phyloP scores from a whole-genome alignment of 2,113 vertebrate genomes.

The Phalacrocorax aristotelis region DNA sequence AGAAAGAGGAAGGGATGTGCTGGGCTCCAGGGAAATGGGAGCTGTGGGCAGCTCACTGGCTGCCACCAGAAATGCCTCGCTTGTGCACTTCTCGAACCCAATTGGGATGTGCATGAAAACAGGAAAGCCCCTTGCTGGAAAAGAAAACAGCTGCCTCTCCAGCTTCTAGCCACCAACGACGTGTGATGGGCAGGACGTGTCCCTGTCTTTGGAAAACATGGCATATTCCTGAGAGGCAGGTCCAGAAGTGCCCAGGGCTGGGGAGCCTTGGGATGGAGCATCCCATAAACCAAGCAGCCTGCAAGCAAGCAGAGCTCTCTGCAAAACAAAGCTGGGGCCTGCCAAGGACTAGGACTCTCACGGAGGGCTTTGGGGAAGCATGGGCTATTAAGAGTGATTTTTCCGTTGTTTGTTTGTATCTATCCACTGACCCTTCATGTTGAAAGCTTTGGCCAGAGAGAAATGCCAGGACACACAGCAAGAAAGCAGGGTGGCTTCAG shows the following conservation, averaged over 20 bases:
- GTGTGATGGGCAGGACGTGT: background rate
- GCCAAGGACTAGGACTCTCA: background rate
- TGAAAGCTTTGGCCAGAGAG: background rate
- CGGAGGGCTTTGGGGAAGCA: background rate
- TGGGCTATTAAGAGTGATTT: background rate
- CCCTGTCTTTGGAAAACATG: background rate
- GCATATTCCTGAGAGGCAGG: background rate
- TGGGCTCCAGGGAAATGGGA: background rate
- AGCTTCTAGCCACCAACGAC: background rate
- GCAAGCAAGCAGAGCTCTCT: background rate
- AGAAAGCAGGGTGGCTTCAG: background rate
- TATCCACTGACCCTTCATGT: background rate
- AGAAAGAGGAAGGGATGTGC: background rate
- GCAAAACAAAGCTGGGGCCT: background rate
- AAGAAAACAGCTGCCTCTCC: slow-evolving; percentile 3
- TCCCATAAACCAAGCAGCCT: background rate
- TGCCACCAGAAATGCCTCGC: background rate
- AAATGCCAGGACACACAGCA: background rate
- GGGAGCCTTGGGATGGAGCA: background rate
- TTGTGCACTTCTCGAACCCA: background rate
- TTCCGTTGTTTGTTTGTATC: background rate
- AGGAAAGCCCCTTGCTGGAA: slow-evolving; percentile 4
- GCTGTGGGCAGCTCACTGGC: background rate
- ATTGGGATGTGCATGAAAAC: background rate
- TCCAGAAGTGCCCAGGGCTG: background rate